phyloP scores from a whole-genome alignment of 64 coral and sea anemone genomes.

The Catalaphyllia jardinei region DNA sequence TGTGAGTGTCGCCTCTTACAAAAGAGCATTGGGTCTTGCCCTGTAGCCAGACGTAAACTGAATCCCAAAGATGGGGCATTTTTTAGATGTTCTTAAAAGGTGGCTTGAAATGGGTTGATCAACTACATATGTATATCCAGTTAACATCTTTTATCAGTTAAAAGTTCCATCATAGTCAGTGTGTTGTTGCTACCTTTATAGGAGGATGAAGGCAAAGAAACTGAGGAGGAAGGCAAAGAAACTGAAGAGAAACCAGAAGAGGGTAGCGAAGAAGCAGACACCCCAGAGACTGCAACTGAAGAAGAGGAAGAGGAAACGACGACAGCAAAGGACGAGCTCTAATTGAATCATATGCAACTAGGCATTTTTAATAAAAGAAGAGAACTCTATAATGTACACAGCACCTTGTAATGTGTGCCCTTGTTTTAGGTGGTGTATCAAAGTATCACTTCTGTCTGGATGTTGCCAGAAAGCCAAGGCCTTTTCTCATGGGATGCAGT shows the following conservation, averaged over 20 bases:
- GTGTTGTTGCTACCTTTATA: not conserved
- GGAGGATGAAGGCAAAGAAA: constrained; percentile 65
- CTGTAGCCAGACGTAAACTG: no score
- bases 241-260: constrained; percentile 49
- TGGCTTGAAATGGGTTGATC: no score
- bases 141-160: no score
- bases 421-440: constrained; percentile 6
- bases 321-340: constrained; percentile 64
- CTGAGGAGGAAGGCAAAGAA: constrained; percentile 45
- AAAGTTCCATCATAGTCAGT: no score
- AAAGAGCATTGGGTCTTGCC: no score
- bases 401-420: not conserved
- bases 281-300: constrained; percentile 56
- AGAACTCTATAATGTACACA: constrained; percentile 16
- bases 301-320: constrained; percentile 58
- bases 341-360: constrained; percentile 32
- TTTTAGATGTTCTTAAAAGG: no score
- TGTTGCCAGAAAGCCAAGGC: not conserved
- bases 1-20: no score
- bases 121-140: no score
- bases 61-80: no score
- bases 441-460: not conserved
- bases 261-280: not conserved
- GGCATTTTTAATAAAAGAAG: constrained; percentile 58
- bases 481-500: not conserved